A percentile compares a stretch with the other conserved stretches of the same genome.
Evolutionary conservation across 2,113 vertebrate genomes (phyloP).

Genomic region (cattle (Bos taurus)): ARS-UCD2.0 NC_037330.1:82408001-82408500

Average conservation of each 20-base stretch:
- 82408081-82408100: neutral
- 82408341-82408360: neutral
- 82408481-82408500: neutral
- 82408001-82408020: neutral
- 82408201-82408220: neutral
- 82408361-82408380: neutral
- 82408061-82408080: neutral
- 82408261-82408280: neutral
- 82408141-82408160: neutral
- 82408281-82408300: neutral
- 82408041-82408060: neutral
- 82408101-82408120: neutral
- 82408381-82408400: neutral
- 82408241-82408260: neutral
- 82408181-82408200: neutral
- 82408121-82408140: neutral
- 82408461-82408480: neutral
- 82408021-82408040: neutral
- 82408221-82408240: neutral
- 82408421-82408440: neutral
- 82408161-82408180: neutral
- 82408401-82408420: neutral
- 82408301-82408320: neutral
- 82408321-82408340: neutral
- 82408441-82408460: neutral